These are phyloP conservation scores for Cenopis cana DNA, from an alignment of 2,888 invertebrate species.

Conservation along the genomic window DNA sequence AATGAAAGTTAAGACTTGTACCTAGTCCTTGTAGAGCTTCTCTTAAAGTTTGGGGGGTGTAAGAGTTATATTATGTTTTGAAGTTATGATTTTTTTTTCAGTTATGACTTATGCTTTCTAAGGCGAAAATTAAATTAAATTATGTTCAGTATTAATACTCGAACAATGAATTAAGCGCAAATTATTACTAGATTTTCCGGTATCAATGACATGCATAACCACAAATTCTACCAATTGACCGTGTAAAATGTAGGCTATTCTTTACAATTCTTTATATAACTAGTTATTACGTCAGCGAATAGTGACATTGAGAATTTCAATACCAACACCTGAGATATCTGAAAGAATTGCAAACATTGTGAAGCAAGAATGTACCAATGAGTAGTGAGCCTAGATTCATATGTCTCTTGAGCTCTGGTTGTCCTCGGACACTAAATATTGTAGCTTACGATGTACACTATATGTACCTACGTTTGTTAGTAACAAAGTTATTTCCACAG, in stretches of 20 bases:
- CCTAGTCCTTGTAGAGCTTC: too few species aligned
- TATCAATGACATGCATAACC: too few species aligned
- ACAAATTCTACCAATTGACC: neutral
- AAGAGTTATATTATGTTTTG: too few species aligned
- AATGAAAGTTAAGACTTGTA: too few species aligned
- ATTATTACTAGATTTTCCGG: too few species aligned
- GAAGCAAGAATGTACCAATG: conserved; percentile 26
- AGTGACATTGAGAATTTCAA: conserved; percentile 2
- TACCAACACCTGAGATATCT: neutral
- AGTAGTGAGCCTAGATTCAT: conserved; percentile 11
- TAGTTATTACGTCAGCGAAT: neutral
- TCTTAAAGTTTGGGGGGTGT: too few species aligned
- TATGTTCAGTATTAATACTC: too few species aligned
- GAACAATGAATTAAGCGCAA: too few species aligned
- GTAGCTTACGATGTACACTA: neutral
- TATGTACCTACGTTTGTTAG: neutral
- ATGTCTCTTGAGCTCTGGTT: neutral
- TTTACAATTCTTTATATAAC: neutral
- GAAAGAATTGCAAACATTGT: conserved; percentile 7
- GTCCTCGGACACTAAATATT: conserved; percentile 37
- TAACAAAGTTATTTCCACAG: conserved; percentile 3
- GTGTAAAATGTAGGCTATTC: neutral
- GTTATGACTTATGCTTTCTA: too few species aligned
- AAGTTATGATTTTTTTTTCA: too few species aligned
- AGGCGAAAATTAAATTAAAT: too few species aligned